Base-by-base conservation (phyloP, 30 jellyfish, hydroid and myxozoan species). In the Rhopilema esculentum region DNA sequence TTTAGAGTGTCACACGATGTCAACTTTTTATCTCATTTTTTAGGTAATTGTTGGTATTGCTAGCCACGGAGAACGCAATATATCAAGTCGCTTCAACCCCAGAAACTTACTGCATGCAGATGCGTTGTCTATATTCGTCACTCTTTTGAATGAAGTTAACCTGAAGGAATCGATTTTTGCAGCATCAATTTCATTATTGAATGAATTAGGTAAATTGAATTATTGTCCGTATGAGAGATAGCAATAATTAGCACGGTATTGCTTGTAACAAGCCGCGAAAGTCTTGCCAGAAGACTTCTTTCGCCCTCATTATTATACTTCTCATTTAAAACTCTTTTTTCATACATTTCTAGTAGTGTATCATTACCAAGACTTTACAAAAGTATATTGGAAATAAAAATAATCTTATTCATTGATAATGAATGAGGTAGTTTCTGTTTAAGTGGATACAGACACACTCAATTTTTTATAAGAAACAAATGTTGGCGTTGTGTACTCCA, bases 21-120 rank as follows among this genome's bases (percentile, higher is more conserved):
- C n/a, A n/a, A n/a, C 18, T 26, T 66, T 4, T 17, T 32, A 16
- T 32, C 49, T 66, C 20, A 69, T 7, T 28, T 77, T 76, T 32
- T 49, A 87, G 96, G 78, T 77, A n/a, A 79, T 87, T 0, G 67
- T 77, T 66, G 96, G 87, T 27, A 69, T 87, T 16, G 33, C 83
- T 25, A 76, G 49, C 28, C 86, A 76, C 50, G 86, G 90, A 23
- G 27, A n/a, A 19, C 81, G 61, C 18, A 68, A 67, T 8, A 32
- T 69, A 12, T 69, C 70, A 33, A 65, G 53, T 4, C 72, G 49
- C 0, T 77, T 87, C 90, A 49, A 32, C 23, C 74, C 89, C 4
- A 62, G 79, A 49, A 74, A 78, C 20, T 40, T 85, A 16, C 68
- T 85, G 0, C 94, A 73, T 64, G 88, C 94, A 30, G 94, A 74